phyloP scores from a whole-genome alignment of 2,113 vertebrate genomes.

The Aptenodytes patagonicus region DNA sequence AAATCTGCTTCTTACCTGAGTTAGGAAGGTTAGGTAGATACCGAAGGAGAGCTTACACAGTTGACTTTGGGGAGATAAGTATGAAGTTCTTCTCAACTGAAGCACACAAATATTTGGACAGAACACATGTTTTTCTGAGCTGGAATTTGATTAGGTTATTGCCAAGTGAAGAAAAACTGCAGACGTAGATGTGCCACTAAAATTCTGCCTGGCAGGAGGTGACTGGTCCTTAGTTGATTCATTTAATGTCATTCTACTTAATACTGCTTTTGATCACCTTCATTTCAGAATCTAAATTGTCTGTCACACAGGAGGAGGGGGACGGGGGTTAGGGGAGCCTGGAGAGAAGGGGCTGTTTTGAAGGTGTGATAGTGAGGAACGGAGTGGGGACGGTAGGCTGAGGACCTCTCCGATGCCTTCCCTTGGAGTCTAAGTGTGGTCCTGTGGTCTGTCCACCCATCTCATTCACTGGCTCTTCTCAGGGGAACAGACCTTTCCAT shows the following conservation, averaged over 20 bases:
- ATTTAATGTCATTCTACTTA: background rate
- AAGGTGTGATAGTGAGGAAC: background rate
- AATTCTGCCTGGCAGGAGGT: background rate
- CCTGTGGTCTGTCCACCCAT: background rate
- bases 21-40: background rate
- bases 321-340: background rate
- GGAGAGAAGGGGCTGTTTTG: background rate
- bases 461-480: background rate
- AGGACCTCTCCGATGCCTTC: background rate
- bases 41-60: background rate
- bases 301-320: background rate
- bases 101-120: background rate
- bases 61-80: background rate
- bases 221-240: background rate
- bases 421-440: background rate
- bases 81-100: background rate
- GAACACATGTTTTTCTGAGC: background rate
- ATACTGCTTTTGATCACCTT: background rate
- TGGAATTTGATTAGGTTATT: background rate
- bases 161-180: background rate
- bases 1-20: background rate
- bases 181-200: background rate
- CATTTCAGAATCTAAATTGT: background rate
- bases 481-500: background rate
- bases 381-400: background rate